phyloP scores from a whole-genome alignment of 2,888 invertebrate genomes.

The Piscicola geometra region DNA sequence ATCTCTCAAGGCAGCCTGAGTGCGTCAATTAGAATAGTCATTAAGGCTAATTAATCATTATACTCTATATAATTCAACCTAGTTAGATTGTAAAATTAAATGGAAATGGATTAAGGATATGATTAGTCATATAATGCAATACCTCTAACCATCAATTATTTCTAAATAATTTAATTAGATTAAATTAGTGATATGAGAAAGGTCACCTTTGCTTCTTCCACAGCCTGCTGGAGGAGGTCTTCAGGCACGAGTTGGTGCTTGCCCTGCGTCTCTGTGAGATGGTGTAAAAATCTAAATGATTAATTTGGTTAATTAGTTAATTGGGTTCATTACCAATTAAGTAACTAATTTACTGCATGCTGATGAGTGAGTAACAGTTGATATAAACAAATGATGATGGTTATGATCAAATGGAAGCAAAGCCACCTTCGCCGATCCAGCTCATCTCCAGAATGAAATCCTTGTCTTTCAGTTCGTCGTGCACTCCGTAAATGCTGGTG shows the following conservation, averaged over 20 bases:
- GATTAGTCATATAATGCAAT: not conserved
- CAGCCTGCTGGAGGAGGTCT: slow-evolving; percentile 73
- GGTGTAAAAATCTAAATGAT: no score
- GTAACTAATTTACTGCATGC: not conserved
- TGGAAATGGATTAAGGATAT: not conserved
- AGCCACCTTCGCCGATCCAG: slow-evolving; percentile 74
- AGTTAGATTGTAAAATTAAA: not conserved
- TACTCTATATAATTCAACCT: not conserved
- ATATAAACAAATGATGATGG: not conserved
- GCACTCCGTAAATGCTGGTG: slow-evolving; percentile 58
- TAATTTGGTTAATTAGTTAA: no score
- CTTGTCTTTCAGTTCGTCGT: slow-evolving; percentile 81
- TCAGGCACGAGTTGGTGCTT: slow-evolving; percentile 75
- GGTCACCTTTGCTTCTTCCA: slow-evolving; percentile 70
- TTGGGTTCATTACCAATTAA: no score
- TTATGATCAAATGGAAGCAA: no score
- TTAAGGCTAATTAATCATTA: slow-evolving; percentile 11
- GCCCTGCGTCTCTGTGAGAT: slow-evolving; percentile 63
- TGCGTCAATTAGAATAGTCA: not conserved
- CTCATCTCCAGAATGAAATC: slow-evolving; percentile 91
- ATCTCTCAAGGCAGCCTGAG: slow-evolving; percentile 70
- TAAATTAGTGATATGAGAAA: not conserved
- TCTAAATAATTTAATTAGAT: not conserved
- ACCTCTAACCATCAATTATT: no score
- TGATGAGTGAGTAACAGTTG: not conserved